Conservation (phyloP, 1,140 invertebrate species). For the Agrypnia vestita region DNA sequence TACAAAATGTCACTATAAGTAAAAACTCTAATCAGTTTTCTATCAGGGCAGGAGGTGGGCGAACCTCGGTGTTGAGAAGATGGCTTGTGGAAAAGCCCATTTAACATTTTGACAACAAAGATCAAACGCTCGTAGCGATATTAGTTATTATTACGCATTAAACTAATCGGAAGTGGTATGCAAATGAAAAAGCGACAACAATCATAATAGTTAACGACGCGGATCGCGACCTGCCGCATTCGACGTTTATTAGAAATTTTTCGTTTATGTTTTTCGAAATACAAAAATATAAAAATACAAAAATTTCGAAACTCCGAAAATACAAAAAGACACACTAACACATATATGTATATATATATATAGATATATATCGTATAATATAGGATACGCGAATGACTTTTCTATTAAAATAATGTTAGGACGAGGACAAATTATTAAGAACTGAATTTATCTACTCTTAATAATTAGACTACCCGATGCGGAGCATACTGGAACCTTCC, state of each 20-base stretch:
- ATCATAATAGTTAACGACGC: background rate
- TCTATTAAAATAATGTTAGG: background rate
- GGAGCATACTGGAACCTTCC: background rate
- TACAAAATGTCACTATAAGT: too few species aligned
- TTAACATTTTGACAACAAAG: background rate
- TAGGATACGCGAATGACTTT: background rate
- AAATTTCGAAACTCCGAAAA: slow-evolving; percentile 32
- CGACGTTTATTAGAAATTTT: slow-evolving; percentile 3
- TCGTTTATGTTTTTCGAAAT: slow-evolving; percentile 4
- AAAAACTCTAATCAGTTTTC: too few species aligned
- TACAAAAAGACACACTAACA: slow-evolving; percentile 6
- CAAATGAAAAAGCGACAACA: slow-evolving; percentile 1
- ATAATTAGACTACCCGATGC: background rate
- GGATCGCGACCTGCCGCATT: background rate
- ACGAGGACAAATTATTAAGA: background rate
- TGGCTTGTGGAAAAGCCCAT: background rate
- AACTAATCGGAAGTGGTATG: background rate
- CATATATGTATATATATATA: background rate
- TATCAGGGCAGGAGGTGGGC: too few species aligned
- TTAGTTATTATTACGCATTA: background rate
- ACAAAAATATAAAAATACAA: slow-evolving; percentile 40
- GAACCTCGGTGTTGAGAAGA: background rate
- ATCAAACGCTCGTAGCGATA: background rate
- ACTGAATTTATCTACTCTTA: background rate
- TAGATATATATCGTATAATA: background rate